A percentile compares a stretch with the other conserved stretches of the same genome.
Conservation (phyloP, 2,797 vertebrate genomes). For the Cirrhinus mrigala region DNA sequence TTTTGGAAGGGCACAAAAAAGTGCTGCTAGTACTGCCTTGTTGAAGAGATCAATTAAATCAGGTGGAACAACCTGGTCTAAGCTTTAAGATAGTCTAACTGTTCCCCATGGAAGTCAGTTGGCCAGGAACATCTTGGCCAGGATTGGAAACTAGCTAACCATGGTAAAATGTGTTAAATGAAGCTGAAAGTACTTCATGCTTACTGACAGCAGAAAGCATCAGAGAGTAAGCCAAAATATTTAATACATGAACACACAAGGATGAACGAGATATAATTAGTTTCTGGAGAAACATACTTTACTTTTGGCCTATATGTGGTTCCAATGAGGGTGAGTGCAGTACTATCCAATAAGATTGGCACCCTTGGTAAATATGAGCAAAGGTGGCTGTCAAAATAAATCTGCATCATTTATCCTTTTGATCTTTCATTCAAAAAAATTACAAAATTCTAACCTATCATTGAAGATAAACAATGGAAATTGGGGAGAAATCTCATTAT, state of each 20-base stretch:
- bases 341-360: too few relatives aligned
- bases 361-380: too few relatives aligned
- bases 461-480: too few relatives aligned
- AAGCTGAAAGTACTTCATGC: not conserved
- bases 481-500: too few relatives aligned
- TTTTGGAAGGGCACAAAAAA: not conserved
- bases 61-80: not conserved
- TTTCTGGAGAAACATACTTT: not conserved
- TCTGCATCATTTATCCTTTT: too few relatives aligned
- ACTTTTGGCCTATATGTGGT: not conserved
- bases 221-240: not conserved
- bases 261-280: not conserved
- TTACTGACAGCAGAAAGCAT: not conserved
- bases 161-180: not conserved
- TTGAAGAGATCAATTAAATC: not conserved
- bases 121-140: not conserved
- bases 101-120: too few relatives aligned
- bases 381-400: too few relatives aligned
- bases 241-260: not conserved
- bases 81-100: not conserved
- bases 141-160: not conserved
- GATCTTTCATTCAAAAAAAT: too few relatives aligned
- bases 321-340: not conserved
- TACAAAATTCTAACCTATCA: too few relatives aligned
- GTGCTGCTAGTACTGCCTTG: not conserved